Base-by-base conservation (phyloP, 2,113 vertebrate species). In the Speoplatyrhinus poulsoni region DNA sequence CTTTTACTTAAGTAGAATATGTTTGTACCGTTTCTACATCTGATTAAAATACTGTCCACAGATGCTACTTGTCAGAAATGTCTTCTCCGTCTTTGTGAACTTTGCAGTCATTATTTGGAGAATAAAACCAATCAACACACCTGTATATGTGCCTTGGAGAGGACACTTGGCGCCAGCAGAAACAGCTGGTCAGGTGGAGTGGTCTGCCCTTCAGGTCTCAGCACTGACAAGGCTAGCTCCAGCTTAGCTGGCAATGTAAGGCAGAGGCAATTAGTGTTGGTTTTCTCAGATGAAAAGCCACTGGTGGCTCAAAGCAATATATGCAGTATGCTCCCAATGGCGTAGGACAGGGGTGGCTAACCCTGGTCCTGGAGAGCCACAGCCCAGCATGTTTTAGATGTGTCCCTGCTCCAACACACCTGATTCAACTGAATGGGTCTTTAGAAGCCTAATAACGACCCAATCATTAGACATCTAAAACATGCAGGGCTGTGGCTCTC, bases 91-190 rank as follows among this genome's bases (percentile, higher is more conserved):
- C 36, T 41, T 50, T 50, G 13, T 57, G 0, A 17, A 13, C 48
- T 57, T 12, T 46, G 15, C 50, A 60, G 5, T 13, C 36, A 50
- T 54, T 11, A 58, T 12, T 47, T 47, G 60, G 36, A 41, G 36
- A 41, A 8, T 41, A 7, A 41, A 41, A 5, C 7, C 5, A 41
- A 41, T 41, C 0, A 41, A 7, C 1, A 53, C 95, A 98, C 98
- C 94, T 97, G 91, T 85, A 98, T 88, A 71, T 94, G 86, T 77
- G 90, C 87, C 90, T 94, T 96, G 82, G 89, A 87, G 33, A 98
- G 82, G 49, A 95, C 84, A 76, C 64, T 83, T n/a, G 93, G 78
- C 69, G 92, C 89, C 55, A 99, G 83, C 11, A 96, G 82, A 88
- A 96, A 99, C 72, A 94, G 84, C 82, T 93, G 88, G 67, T 94